Evolutionary conservation across 2,113 vertebrate species (phyloP), one percentile per base, ranked within the genome.

Genomic region (Menidia beryllina): DNA sequence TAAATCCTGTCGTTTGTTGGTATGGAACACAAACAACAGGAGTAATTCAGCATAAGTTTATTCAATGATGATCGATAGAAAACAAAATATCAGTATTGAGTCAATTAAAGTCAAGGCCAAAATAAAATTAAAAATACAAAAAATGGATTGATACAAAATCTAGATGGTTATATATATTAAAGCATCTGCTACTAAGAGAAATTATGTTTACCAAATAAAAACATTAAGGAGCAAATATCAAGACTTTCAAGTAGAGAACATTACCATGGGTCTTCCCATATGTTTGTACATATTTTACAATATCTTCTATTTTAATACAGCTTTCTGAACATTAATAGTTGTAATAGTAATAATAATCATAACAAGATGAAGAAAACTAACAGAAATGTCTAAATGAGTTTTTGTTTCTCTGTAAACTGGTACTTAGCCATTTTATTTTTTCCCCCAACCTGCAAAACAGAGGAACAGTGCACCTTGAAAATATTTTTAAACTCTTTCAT

Each of bases 191-290:
- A 94, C 91, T 76, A 89, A 91, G 86, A 90, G 61, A 93, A 91
- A 90, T 83, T 13, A 88, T 89, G 78, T 86, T 86, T 88, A 91
- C 83, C 55, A 77, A 93, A 93, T 88, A 90, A 88, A 93, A 93
- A 92, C 79, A 82, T 89, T 89, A 85, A 81, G 82, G 90, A 91
- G 82, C 85, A 91, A 90, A 92, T 90, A 91, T 90, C 83, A 88
- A 86, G 83, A 91, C 87, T 91, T 93, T 94, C 91, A 93, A 92
- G 92, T 92, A 92, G 79, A 93, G 90, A 92, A 94, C 86, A 90
- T 92, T 82, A 89, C 75, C 87, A 89, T 87, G 84, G 84, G 81
- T 90, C 84, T 91, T 88, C 90, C 79, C 79, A 81, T 88, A 91
- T 59, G 27, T 93, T 88, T 92, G 66, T 93, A 93, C 92, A 94